Percentiles rank a stretch among this genome's conserved stretches.
These are phyloP conservation scores for Polypedilum vanderplanki DNA, from an alignment of 1,140 invertebrate species.

Conservation along the genomic window DNA sequence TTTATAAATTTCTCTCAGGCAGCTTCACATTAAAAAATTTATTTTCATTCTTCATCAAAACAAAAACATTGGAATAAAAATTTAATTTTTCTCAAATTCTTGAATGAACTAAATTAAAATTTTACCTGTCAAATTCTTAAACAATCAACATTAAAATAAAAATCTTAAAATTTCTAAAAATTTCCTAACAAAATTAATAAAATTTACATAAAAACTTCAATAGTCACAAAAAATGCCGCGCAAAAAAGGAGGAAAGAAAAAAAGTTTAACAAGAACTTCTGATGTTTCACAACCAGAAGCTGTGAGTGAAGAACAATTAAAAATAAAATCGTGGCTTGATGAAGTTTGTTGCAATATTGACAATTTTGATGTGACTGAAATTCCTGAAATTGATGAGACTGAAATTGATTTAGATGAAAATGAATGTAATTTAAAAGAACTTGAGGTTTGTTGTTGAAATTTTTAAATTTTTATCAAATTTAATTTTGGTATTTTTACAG, in stretches of 20 bases:
- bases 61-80: too few relatives aligned
- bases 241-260: neutral
- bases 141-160: too few relatives aligned
- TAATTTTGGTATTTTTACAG: neutral
- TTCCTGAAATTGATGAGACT: slow-evolving; percentile 5
- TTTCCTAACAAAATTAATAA: too few relatives aligned
- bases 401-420: slow-evolving; percentile 12
- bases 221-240: neutral
- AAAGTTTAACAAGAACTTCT: neutral
- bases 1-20: too few relatives aligned
- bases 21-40: too few relatives aligned
- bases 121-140: too few relatives aligned
- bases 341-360: neutral
- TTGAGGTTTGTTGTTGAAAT: neutral
- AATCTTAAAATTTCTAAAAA: too few relatives aligned
- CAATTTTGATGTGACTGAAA: neutral
- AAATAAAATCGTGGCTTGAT: neutral
- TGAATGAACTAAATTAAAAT: too few relatives aligned
- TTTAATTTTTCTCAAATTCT: too few relatives aligned
- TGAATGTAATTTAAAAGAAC: neutral
- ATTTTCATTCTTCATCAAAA: too few relatives aligned
- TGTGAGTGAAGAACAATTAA: neutral
- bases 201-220: too few relatives aligned
- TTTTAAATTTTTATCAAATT: neutral
- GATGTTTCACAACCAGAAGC: neutral